phyloP scores from a whole-genome alignment of 2,797 vertebrate species.

The Staurois parvus region DNA sequence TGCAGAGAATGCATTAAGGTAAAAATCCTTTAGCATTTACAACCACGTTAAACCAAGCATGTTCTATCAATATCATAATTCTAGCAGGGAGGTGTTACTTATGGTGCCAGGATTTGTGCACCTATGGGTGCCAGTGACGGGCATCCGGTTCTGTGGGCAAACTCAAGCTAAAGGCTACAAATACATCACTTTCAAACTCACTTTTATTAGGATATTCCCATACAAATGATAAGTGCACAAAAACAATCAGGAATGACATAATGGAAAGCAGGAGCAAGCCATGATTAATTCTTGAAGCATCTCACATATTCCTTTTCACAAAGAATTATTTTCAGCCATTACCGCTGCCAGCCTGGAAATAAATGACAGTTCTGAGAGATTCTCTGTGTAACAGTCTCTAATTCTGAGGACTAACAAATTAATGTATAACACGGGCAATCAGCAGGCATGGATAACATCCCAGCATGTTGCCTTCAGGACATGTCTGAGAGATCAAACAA shows the following conservation, averaged over 20 bases:
- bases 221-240: not conserved
- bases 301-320: not conserved
- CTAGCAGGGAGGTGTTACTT: not conserved
- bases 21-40: too few relatives aligned
- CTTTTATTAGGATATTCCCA: not conserved
- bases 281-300: not conserved
- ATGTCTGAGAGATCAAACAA: constrained; percentile 46
- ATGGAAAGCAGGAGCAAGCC: not conserved
- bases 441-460: constrained; percentile 31
- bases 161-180: not conserved
- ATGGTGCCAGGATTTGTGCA: not conserved
- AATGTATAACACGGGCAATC: constrained; percentile 47
- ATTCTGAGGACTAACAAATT: constrained; percentile 48
- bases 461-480: constrained; percentile 54
- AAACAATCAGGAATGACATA: not conserved
- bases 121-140: not conserved
- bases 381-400: constrained; percentile 9
- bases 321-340: not conserved
- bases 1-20: too few relatives aligned
- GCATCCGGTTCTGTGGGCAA: too few relatives aligned
- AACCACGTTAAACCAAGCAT: too few relatives aligned
- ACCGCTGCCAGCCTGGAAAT: not conserved
- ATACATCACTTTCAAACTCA: not conserved
- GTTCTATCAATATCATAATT: too few relatives aligned
- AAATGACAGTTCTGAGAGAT: not conserved